phyloP scores from a whole-genome alignment of 2,888 invertebrate genomes.

The Chironomus tentans region DNA sequence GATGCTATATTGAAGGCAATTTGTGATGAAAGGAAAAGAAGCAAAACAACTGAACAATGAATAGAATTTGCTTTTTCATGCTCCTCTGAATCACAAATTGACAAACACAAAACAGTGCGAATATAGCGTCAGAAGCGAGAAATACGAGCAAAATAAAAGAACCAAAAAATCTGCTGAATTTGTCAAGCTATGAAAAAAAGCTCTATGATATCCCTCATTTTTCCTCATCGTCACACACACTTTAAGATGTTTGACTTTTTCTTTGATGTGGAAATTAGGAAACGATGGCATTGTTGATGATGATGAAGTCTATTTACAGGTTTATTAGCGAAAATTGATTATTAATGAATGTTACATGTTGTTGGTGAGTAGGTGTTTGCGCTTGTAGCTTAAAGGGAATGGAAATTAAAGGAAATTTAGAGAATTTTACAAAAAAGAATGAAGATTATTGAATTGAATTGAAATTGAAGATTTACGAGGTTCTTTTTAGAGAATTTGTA shows the following conservation, averaged over 20 bases:
- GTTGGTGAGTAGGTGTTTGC: no score
- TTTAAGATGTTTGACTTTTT: background rate
- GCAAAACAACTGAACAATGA: background rate
- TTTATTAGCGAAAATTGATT: background rate
- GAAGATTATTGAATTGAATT: no score
- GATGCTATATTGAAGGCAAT: background rate
- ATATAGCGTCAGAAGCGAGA: background rate
- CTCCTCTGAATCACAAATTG: background rate
- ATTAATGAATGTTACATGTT: background rate
- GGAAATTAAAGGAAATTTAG: no score
- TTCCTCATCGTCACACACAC: background rate
- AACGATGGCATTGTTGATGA: background rate
- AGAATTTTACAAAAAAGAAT: no score
- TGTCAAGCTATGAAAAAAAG: background rate
- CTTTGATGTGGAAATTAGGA: background rate
- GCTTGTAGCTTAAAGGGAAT: no score
- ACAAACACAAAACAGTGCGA: background rate
- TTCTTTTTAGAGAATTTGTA: no score
- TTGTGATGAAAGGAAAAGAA: background rate
- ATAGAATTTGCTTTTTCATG: background rate
- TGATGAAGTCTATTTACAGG: background rate
- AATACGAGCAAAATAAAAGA: background rate
- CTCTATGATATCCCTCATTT: background rate
- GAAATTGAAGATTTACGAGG: no score
- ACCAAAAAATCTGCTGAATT: background rate